These are phyloP conservation scores for Drosophila sp. DNA, from an alignment of 1,140 invertebrate species.

Conservation along the genomic window DNA sequence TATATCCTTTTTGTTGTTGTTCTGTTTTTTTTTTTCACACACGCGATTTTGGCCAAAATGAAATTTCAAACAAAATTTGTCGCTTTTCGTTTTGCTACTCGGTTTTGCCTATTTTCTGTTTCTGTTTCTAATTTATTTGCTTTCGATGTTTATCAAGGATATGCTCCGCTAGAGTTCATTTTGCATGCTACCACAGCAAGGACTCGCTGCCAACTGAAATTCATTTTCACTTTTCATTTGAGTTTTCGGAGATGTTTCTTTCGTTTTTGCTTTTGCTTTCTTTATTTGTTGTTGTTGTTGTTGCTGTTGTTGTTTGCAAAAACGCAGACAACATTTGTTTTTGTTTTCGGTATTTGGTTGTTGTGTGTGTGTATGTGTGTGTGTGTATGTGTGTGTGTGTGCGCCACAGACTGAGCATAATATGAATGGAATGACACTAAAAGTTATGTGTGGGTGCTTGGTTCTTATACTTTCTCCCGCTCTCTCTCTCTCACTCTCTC, in stretches of 20 bases:
- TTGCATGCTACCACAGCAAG: constrained; percentile 61
- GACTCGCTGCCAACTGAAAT: constrained; percentile 76
- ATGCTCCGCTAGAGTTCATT: constrained; percentile 18
- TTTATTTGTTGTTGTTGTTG: constrained; percentile 9
- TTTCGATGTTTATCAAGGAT: constrained; percentile 16
- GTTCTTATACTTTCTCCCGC: background rate
- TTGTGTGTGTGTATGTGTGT: constrained; percentile 26
- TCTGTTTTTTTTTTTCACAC: background rate
- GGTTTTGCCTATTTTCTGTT: background rate
- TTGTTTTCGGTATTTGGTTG: constrained; percentile 54
- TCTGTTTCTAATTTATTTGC: constrained; percentile 9
- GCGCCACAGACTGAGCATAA: constrained; percentile 14
- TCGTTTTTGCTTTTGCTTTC: constrained; percentile 17
- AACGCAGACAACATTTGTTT: constrained; percentile 57
- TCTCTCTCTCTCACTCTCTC: background rate
- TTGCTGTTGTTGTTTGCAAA: constrained; percentile 34
- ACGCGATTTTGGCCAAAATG: constrained; percentile 1
- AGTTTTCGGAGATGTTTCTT: constrained; percentile 63
- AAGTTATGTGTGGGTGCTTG: constrained; percentile 33
- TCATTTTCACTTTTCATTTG: constrained; percentile 76
- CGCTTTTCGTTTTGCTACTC: constrained; percentile 4
- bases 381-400: constrained; percentile 32
- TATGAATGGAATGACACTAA: constrained; percentile 16
- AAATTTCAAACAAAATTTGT: background rate
- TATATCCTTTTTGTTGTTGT: constrained; percentile 30